These are phyloP conservation scores for Chionodraco myersi DNA, from an alignment of 2,113 vertebrate genomes.

Conservation along the genomic window DNA sequence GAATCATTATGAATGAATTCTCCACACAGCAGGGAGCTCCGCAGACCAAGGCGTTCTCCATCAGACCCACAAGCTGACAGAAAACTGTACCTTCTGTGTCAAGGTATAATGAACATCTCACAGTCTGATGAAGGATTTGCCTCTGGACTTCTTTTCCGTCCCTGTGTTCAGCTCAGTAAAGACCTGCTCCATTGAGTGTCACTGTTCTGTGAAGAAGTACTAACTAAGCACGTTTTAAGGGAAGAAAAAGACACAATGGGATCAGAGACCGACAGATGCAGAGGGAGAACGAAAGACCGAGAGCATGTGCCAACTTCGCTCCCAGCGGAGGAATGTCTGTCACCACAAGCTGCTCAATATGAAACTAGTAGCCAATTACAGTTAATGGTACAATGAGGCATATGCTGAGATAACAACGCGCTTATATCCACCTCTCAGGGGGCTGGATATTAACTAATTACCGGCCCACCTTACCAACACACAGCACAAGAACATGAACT, in stretches of 20 bases:
- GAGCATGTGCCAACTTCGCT: constrained; percentile 56
- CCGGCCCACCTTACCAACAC: neutral
- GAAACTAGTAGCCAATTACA: constrained; percentile 60
- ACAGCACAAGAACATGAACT: neutral
- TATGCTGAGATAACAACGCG: constrained; percentile 32
- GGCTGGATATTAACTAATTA: constrained; percentile 20
- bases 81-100: neutral
- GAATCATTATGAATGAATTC: constrained; percentile 26
- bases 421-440: constrained; percentile 22
- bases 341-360: constrained; percentile 60
- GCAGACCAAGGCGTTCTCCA: constrained; percentile 14
- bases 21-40: constrained; percentile 6
- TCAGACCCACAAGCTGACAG: constrained; percentile 7
- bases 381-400: constrained; percentile 68
- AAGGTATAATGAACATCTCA: constrained; percentile 11
- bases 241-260: neutral
- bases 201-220: constrained; percentile 16
- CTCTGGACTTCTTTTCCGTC: constrained; percentile 4
- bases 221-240: neutral
- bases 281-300: constrained; percentile 16
- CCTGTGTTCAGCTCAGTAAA: constrained; percentile 6
- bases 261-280: constrained; percentile 36
- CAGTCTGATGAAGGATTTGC: constrained; percentile 10
- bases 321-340: constrained; percentile 55
- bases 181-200: constrained; percentile 23